Base-by-base conservation (phyloP, 2,888 invertebrate genomes). In the Drosophila flavopinicola region DNA sequence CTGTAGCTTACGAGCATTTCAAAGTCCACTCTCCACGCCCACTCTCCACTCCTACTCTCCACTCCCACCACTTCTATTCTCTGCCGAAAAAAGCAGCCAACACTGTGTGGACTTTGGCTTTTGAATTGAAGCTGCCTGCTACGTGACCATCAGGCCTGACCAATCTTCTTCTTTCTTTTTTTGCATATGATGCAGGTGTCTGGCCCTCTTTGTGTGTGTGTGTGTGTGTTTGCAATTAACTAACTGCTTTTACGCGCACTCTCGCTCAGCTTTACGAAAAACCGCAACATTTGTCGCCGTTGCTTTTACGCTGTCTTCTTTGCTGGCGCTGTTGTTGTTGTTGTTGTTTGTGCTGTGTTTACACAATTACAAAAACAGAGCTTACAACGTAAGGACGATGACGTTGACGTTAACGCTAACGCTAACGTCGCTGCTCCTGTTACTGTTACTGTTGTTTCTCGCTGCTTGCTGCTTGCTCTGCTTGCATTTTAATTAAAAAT, bases 401-500 rank as follows among this genome's bases (percentile, higher is more conserved):
- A 49, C 53, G 60, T 35, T 53, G 72, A 66, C 45, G 73, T 38
- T n/a, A n/a, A n/a, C 57, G 56, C 53, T 29, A n/a, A n/a, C n/a
- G 56, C 33, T 44, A 6, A 9, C 24, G 32, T 23, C 20, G 24
- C 32, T 9, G 25, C 6, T 17, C 30, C 23, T 27, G 17, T 9
- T 32, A 29, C 6, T 27, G 24, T 30, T 47, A 29, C 25, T 49
- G 35, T 25, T 60, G 44, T 11, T 56, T 48, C 54, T 59, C 1
- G 24, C 6, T 20, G 39, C 35, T 32, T 30, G 17, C 10, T 30
- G 27, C 38, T 42, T 49, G 73, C 68, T 79, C n/a, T n/a, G n/a
- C n/a, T n/a, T 78, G 79, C 76, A 85, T 80, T 80, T 80, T 80
- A 80, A 80, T 80, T 80, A 85, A 80, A 80, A 80, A 85, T 80